Base-by-base conservation (phyloP, 2,888 invertebrate species). In the Lasioglossum villosulum region DNA sequence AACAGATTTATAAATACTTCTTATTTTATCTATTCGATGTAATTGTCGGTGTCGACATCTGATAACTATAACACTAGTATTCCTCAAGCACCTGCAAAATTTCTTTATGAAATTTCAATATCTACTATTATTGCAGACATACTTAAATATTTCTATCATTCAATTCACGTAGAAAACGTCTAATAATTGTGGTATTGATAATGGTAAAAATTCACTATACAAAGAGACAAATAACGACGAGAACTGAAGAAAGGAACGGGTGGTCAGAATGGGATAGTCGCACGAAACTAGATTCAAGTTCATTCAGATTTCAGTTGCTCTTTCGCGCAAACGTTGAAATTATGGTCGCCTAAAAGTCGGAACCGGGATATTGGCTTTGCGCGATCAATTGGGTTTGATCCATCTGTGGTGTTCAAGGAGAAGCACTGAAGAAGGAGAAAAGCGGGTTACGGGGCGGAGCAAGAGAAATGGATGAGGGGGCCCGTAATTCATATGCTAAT, bases 401-500 rank as follows among this genome's bases (percentile, higher is more conserved):
- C 52, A 6, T 48, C 48, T 34, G 23, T 14, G 73, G 78, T 78
- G 74, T 75, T 52, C 75, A 39, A 68, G 68, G 82, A 82, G 75
- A 80, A 79, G 79, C 75, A 71, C 37, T 66, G 82, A 86, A 87
- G 89, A 89, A 86, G 86, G 78, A 75, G 86, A 86, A 83, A 84
- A 80, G 68, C 80, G 80, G 84, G 87, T 83, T 63, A 78, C 72
- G 37, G 79, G 75, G 77, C 52, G 79, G 73, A 45, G 81, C 66
- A 70, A 80, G 81, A 86, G 82, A 84, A 87, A 83, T 88, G 89
- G 90, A 91, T 84, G 84, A 90, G 81, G 88, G 88, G 88, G 88
- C 91, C 63, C 94, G 94, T 94, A 95, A 95, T 95, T 95, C 95
- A 95, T 94, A 95, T 95, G 95, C 94, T 95, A 95, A 95, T 95